These are phyloP conservation scores for Taeniopygia guttata DNA, from an alignment of 2,797 vertebrate genomes.

Conservation along the genomic window DNA sequence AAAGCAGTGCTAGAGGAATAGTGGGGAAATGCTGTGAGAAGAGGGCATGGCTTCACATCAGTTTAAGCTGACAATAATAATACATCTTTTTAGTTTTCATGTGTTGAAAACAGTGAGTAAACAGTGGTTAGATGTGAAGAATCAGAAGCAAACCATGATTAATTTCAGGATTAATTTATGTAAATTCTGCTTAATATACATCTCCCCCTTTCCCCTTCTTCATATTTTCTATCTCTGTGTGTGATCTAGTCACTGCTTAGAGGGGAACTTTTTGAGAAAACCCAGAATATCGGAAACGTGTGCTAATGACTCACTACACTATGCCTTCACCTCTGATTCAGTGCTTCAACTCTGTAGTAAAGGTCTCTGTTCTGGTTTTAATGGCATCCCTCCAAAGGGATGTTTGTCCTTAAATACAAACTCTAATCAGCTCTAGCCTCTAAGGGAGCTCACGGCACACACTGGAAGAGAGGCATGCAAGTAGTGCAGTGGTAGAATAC, in stretches of 20 bases:
- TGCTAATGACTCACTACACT: neutral
- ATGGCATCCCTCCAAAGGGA: neutral
- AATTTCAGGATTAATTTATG: slow-evolving; percentile 25
- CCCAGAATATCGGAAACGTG: neutral
- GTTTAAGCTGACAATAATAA: neutral
- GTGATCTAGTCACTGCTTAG: neutral
- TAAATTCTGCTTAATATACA: neutral
- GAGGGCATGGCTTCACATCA: neutral
- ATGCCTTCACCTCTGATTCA: neutral
- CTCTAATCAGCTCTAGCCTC: neutral
- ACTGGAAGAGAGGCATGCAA: neutral
- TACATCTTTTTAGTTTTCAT: neutral
- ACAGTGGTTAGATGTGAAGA: neutral
- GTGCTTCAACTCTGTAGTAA: neutral
- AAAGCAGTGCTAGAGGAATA: neutral
- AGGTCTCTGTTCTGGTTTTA: neutral
- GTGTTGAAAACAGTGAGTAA: neutral
- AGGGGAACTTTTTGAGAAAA: slow-evolving; percentile 11
- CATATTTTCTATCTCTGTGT: neutral
- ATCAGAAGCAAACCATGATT: neutral
- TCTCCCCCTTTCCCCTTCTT: neutral
- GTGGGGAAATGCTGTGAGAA: neutral
- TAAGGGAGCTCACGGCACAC: neutral
- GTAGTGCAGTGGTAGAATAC: neutral
- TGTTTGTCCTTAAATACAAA: neutral